phyloP scores from a whole-genome alignment of 2,797 vertebrate species.

The Morus bassanus region DNA sequence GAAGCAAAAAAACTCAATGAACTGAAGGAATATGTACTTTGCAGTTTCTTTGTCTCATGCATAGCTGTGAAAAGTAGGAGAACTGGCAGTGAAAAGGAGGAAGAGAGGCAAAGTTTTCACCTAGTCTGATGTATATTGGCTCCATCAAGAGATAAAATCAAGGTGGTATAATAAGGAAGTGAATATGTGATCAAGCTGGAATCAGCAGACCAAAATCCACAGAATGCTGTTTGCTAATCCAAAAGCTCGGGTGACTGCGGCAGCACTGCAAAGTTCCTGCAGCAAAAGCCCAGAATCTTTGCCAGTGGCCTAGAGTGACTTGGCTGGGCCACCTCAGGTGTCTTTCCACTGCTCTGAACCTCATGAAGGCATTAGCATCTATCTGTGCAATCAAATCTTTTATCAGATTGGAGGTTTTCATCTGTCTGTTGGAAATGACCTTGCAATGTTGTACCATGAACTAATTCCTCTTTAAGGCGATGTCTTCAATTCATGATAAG shows the following conservation, averaged over 20 bases:
- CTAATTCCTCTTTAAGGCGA: background rate
- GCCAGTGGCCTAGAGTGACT: background rate
- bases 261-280: background rate
- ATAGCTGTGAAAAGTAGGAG: background rate
- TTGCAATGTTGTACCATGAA: background rate
- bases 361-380: background rate
- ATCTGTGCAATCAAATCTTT: background rate
- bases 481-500: background rate
- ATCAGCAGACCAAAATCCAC: background rate
- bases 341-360: background rate
- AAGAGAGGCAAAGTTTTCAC: background rate
- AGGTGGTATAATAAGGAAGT: background rate
- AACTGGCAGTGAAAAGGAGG: background rate
- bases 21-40: background rate
- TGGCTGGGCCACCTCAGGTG: background rate
- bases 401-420: background rate
- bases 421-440: background rate
- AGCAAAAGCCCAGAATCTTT: background rate
- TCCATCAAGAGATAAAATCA: background rate
- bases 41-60: background rate
- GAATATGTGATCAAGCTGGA: background rate
- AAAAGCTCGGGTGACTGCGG: background rate
- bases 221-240: background rate
- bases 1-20: background rate
- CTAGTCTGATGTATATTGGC: background rate